Evolutionary conservation across 2,888 invertebrate species (phyloP), one percentile per base, ranked within the genome.

Genomic region (Lasioglossum malachurum): DNA sequence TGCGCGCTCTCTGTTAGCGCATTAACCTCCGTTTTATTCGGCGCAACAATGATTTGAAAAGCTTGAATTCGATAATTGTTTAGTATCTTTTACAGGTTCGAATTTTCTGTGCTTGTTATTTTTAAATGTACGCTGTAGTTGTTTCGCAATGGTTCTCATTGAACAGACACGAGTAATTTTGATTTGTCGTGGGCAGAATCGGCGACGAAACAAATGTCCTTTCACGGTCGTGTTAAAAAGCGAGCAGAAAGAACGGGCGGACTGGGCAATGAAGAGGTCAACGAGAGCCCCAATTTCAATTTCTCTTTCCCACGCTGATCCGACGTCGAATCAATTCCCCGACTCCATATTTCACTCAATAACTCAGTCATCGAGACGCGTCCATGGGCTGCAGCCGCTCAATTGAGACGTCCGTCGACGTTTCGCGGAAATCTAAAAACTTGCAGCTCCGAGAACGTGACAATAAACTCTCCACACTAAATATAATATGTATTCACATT

Each of bases 271-370:
- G 84, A 85, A 85, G 84, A 84, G 84, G 84, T 85, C 84, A 84
- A 84, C 74, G 84, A 80, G 79, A 80, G 84, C 60, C 84, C 84
- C 79, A 85, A 85, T 84, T 85, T 85, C 84, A 85, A 84, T 85
- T 75, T 74, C 84, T 64, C 84, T 79, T 85, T 85, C 84, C 84
- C 84, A 85, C 84, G 84, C 46, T 83, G 64, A 74, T 46, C 41
- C 74, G 69, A 57, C 83, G 80, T 75, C 53, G 60, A 72, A 84
- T 75, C 84, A 84, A 79, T 64, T 64, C 84, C 60, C 19, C 57
- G 57, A 60, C 78, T 83, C 67, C 69, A 35, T 83, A 83, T 83
- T 83, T 84, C 78, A 60, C 79, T 79, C 69, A 8, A 79, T 57
- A 75, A 75, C 41, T 73, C 38, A 7, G 35, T 16, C 57, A 19